These are phyloP conservation scores for Magallana angulata DNA, from an alignment of 1,140 invertebrate species.

Conservation along the genomic window DNA sequence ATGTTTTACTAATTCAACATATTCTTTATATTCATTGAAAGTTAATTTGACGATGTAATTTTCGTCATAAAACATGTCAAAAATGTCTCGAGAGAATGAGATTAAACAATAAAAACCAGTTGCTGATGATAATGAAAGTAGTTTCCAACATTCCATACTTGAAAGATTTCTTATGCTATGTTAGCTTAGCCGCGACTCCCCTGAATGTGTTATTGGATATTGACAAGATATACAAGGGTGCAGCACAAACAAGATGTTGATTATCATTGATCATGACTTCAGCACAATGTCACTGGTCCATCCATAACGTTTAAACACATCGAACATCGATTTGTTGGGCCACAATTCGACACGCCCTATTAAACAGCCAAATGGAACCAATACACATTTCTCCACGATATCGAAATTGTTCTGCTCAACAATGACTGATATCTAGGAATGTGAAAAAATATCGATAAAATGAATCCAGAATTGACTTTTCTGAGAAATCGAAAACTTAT, in stretches of 20 bases:
- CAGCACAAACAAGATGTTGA: background rate
- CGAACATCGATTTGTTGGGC: slow-evolving; percentile 23
- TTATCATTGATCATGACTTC: background rate
- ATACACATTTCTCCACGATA: too few relatives aligned
- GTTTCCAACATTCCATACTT: background rate
- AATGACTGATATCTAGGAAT: too few relatives aligned
- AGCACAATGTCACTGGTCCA: background rate
- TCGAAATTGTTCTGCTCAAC: too few relatives aligned
- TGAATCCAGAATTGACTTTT: too few relatives aligned
- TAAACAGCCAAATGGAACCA: background rate
- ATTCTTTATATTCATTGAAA: too few relatives aligned
- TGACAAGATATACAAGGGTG: background rate
- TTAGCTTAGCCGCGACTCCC: background rate
- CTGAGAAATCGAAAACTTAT: too few relatives aligned
- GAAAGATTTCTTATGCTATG: background rate
- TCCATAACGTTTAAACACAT: background rate
- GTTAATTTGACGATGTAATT: too few relatives aligned
- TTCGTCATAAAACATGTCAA: too few relatives aligned
- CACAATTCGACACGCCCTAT: background rate
- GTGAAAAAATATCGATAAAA: too few relatives aligned
- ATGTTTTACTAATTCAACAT: background rate
- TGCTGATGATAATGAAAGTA: too few relatives aligned
- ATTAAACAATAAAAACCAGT: too few relatives aligned
- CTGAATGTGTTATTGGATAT: slow-evolving; percentile 17
- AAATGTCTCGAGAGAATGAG: too few relatives aligned